These are phyloP conservation scores for Hemibagrus guttatus DNA, from an alignment of 2,797 vertebrate genomes.

Conservation along the genomic window DNA sequence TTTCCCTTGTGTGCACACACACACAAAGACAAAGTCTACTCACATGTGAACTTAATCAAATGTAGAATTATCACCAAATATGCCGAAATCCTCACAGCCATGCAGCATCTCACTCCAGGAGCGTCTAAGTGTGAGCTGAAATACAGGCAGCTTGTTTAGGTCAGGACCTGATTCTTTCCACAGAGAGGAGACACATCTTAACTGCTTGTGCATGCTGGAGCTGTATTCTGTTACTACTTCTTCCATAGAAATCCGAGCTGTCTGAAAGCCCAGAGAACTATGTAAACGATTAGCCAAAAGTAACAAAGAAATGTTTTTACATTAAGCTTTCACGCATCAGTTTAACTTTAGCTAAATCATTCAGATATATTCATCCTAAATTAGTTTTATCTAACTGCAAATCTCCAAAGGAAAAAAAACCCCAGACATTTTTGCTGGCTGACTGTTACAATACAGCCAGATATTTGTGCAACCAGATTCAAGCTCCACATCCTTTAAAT, in stretches of 20 bases:
- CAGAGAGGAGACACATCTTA: constrained; percentile 1
- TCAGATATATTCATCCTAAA: background rate
- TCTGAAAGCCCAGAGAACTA: constrained; percentile 6
- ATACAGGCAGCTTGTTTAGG: constrained; percentile 11
- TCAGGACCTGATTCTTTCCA: constrained; percentile 7
- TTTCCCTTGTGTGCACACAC: too few species aligned
- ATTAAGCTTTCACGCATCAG: background rate
- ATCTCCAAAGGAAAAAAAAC: background rate
- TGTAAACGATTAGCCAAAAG: constrained; percentile 21
- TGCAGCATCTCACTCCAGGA: background rate
- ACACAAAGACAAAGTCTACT: background rate
- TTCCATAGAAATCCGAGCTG: constrained; percentile 10
- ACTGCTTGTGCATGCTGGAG: background rate
- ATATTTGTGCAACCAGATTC: background rate
- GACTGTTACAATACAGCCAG: background rate
- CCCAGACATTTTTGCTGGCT: background rate
- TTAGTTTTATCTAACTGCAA: background rate
- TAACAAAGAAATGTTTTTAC: constrained; percentile 6
- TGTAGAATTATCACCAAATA: too few species aligned
- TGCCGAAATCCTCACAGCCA: background rate
- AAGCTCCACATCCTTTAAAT: background rate
- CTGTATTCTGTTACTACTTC: constrained; percentile 4
- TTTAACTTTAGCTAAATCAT: background rate
- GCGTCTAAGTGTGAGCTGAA: background rate
- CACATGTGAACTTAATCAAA: too few species aligned